These are phyloP conservation scores for Stenodera caucasica DNA, from an alignment of 2,888 invertebrate genomes.

Conservation along the genomic window DNA sequence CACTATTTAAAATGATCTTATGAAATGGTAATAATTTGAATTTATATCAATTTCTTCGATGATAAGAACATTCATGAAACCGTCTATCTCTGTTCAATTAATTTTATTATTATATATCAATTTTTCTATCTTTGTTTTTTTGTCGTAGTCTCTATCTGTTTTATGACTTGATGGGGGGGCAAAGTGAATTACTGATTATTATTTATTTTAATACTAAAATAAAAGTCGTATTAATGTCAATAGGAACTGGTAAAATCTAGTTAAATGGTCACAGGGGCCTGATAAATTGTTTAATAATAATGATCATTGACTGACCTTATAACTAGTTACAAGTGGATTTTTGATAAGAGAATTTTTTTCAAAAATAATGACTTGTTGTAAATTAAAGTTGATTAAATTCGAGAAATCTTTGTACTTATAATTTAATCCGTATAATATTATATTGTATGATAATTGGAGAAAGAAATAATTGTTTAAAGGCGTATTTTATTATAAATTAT, in stretches of 20 bases:
- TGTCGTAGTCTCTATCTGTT: slow-evolving; percentile 8
- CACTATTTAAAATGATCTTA: background rate
- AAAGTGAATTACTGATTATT: slow-evolving; percentile 44
- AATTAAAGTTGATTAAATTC: too few species aligned
- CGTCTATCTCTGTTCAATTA: background rate
- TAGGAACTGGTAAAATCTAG: slow-evolving; percentile 62
- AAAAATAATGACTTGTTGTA: background rate
- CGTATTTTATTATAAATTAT: background rate
- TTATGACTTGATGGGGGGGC: slow-evolving; percentile 45
- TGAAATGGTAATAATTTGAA: background rate
- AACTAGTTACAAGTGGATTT: slow-evolving; percentile 47
- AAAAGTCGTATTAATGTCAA: slow-evolving; percentile 49
- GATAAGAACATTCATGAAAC: slow-evolving; percentile 20
- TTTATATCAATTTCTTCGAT: slow-evolving; percentile 18
- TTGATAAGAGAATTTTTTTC: background rate
- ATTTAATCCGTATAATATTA: too few species aligned
- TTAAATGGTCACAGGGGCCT: slow-evolving; percentile 65
- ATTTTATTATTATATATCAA: slow-evolving; percentile 12
- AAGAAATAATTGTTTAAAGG: background rate
- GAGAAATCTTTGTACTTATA: too few species aligned
- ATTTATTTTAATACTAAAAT: slow-evolving; percentile 15
- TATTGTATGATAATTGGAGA: too few species aligned
- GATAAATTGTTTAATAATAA: slow-evolving; percentile 44
- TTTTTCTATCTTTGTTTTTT: background rate
- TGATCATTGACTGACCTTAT: slow-evolving; percentile 46